Base-by-base conservation (phyloP, 92 coral and sea anemone species). In the Nematostella vectensis region DNA sequence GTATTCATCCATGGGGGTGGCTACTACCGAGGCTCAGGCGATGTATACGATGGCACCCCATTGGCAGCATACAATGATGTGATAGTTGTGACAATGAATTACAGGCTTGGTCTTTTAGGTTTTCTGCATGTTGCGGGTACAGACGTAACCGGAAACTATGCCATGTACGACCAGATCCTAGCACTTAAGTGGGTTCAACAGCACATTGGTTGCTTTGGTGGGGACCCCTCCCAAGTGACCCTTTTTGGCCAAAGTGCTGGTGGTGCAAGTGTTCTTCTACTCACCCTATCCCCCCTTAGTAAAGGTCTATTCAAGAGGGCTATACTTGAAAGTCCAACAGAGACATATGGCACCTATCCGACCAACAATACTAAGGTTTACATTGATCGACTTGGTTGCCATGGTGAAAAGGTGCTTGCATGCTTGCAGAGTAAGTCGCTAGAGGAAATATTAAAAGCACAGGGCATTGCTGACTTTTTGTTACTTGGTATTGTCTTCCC, bases 1-100 rank as follows among this genome's bases (percentile, higher is more conserved):
- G 73, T 78, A 2, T 78, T 50, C 47, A 43, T 78, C 36, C 84
- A 78, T 40, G 84, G 84, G 3, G 84, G 84, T 3, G 74, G 61
- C 19, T 59, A 63, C 59, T 15, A 38, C 8, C 6, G 21, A 22
- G 79, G 82, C 3, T 30, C 50, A 0, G 55, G 50, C 11, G 48
- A 29, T 31, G 13, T n/a, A 11, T 51, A 58, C 2, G 48, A 63
- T 8, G 38, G 50, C 13, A 25, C 63, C 3, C 39, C 63, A 29
- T 12, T 76, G 40, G 54, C 82, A 13, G 36, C 77, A 6, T 40
- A 65, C 39, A 43, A 57, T 48, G 77, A 76, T 50, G 75, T 72
- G 69, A 78, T 78, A 20, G 54, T 71, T 33, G 79, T 78, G 16
- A 42, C 74, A 1, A 54, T 65, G 31, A 74, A 71, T 43, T 78